Base-by-base conservation (phyloP, 2,797 vertebrate genomes). In the Sebastes vulpes region DNA sequence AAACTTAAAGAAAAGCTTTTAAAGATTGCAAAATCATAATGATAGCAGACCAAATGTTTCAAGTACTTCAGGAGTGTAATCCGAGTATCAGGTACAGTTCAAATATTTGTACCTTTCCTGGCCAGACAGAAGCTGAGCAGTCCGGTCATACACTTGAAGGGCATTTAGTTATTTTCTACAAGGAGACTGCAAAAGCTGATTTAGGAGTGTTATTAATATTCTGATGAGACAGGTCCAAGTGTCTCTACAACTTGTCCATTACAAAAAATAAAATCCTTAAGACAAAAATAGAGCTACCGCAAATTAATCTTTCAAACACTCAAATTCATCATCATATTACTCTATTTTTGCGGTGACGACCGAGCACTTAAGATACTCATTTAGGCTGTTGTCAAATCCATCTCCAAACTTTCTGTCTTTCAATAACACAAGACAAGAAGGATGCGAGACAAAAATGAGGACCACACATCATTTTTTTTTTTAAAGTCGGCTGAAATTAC, bases 151-250 rank as follows among this genome's bases (percentile, higher is more conserved):
- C 14, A 6, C 25, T 26, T 71, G 25, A 69, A 82, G 79, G 72
- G 12, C 69, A 70, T 50, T 26, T 16, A 28, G 35, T 72, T 53
- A 70, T 77, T 82, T 80, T 72, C 31, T 42, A 52, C 42, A 52
- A 63, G 29, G 59, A 52, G 72, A 29, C 64, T 16, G 18, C 8
- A 58, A 35, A 78, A 31, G 54, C 46, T 35, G 23, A 71, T 81
- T 81, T 46, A 83, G 50, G 31, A 42, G 29, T 6, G 25, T 69
- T 74, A 77, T 86, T 81, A 72, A 81, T 87, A 61, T 75, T 71
- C 46, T 58, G 16, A 12, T 6, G n/a, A 69, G 54, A 74, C 48
- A 11, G 42, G 10, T 73, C 73, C 72, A 84, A 85, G 78, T 73
- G 70, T 61, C 72, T 68, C 20, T 10, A 29, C 28, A 75, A 72